These are phyloP conservation scores for Noctua janthe DNA, from an alignment of 2,888 invertebrate genomes.

Conservation along the genomic window DNA sequence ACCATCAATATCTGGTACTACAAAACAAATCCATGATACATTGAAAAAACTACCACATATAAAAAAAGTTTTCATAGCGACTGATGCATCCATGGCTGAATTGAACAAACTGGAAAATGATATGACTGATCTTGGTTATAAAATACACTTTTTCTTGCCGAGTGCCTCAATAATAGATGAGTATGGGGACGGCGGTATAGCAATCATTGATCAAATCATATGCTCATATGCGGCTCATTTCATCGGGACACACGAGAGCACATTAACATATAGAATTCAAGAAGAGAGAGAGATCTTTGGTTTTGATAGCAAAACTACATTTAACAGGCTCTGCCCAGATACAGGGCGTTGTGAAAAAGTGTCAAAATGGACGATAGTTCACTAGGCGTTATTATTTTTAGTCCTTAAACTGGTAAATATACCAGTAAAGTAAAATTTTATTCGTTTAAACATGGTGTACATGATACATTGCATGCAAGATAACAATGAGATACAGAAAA, in stretches of 20 bases:
- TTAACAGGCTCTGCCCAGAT: constrained; percentile 95
- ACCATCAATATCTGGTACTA: constrained; percentile 94
- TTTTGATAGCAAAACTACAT: constrained; percentile 94
- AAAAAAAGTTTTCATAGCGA: constrained; percentile 94
- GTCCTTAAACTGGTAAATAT: not conserved
- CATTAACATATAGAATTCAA: constrained; percentile 98
- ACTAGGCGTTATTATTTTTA: constrained; percentile 72
- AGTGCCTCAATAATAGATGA: constrained; percentile 84
- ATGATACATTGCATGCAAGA: too few relatives aligned
- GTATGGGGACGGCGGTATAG: constrained; percentile 95
- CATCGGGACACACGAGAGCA: constrained; percentile 98
- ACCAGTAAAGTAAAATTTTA: not conserved
- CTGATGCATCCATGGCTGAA: constrained; percentile 93
- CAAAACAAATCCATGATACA: constrained; percentile 92
- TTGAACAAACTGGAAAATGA: constrained; percentile 83
- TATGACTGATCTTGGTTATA: constrained; percentile 80
- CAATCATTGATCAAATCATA: constrained; percentile 98
- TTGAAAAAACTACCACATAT: constrained; percentile 86
- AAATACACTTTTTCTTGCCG: constrained; percentile 82
- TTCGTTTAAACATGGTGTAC: too few relatives aligned
- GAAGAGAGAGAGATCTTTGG: constrained; percentile 99
- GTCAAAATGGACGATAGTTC: constrained; percentile 94
- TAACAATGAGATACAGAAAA: too few relatives aligned
- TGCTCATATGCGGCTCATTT: constrained; percentile 97
- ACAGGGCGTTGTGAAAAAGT: constrained; percentile 92